Base-by-base conservation (phyloP, 2,113 vertebrate genomes). In the Vulpes lagopus region DNA sequence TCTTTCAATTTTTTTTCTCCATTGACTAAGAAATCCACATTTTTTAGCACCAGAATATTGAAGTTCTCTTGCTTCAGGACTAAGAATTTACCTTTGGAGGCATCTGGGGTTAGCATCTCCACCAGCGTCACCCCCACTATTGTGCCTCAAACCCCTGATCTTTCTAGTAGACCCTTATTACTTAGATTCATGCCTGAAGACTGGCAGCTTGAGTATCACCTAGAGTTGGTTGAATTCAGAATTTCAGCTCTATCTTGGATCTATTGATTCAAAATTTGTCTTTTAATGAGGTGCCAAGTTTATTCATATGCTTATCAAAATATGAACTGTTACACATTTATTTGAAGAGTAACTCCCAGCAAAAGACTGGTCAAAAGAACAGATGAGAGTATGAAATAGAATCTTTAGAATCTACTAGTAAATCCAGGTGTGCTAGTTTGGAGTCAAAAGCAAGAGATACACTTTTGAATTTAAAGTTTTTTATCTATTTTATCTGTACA, bases 271-370 rank as follows among this genome's bases (percentile, higher is more conserved):
- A 81, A 25, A 86, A 81, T 59, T 8, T 27, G 2, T 38, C 59
- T 91, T 93, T 93, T 30, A 67, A 25, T 53, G 74, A 94, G 10
- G 84, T 27, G 8, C 11, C 32, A n/a, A 62, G 11, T 96, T 80
- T 87, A 81, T 88, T 94, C 55, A 53, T 69, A n/a, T 57, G 3
- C 6, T 84, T 89, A 43, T 60, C 2, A 64, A 27, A 62, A 17
- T 25, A 22, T 32, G 8, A 85, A 78, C 11, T 65, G 11, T 2
- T 27, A 51, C 35, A 64, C 25, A 49, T 65, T 76, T 81, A 65
- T 55, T 60, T 6, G 32, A 55, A 64, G 71, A 20, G 20, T 71
- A 67, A n/a, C 0, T 69, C 35, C 16, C 12, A n/a, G 30, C 10
- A 62, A 84, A 95, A 64, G 5, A 67, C n/a, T 35, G 7, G 0